Evolutionary conservation across 2,888 invertebrate species (phyloP), one percentile per base, ranked within the genome.

Genomic region (Ommatoiulus sabulosus): DNA sequence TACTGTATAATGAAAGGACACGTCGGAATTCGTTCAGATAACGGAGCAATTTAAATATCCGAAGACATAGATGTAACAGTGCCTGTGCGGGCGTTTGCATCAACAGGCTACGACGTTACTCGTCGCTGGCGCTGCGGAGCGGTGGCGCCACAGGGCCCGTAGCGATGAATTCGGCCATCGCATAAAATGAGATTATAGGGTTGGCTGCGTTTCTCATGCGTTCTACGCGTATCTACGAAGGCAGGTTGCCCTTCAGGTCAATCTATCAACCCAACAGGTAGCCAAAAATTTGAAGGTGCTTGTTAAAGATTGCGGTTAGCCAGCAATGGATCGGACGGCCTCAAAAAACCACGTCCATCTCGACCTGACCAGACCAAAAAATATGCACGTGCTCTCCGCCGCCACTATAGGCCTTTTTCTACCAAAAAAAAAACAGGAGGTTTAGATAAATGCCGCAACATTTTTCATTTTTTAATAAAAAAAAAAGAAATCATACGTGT

Each of bases 271-370:
- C 17, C 57, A 84, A 84, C 43, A 84, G 84, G 84, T 84, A 84
- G 84, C 84, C 12, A 84, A 43, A 35, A 84, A 17, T 43, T 44
- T 35, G 44, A 84, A 44, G 84, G 12, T 35, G 84, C 44, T 84
- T 7, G 44, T 44, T 84, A 84, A 44, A 84, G 35, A 84, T 84
- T 84, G 84, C 84, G 84, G 84, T 84, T 84, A 84, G 84, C 84
- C 84, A 84, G 84, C 84, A 84, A 84, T 84, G 84, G 44, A 84
- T 84, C 43, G 84, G 84, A 20, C 84, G 15, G 84, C 57, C 57
- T 57, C 57, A 57, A 57, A 57, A 57, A 57, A 57, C 57, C 57
- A 5, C 57, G 57, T 57, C 57, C 57, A 57, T 12, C 52, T 52
- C 52, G 57, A n/a, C n/a, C n/a, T 57, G 57, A 57, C 17, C 57